phyloP scores from a whole-genome alignment of 2,888 invertebrate genomes.

The Callinectes sapidus region DNA sequence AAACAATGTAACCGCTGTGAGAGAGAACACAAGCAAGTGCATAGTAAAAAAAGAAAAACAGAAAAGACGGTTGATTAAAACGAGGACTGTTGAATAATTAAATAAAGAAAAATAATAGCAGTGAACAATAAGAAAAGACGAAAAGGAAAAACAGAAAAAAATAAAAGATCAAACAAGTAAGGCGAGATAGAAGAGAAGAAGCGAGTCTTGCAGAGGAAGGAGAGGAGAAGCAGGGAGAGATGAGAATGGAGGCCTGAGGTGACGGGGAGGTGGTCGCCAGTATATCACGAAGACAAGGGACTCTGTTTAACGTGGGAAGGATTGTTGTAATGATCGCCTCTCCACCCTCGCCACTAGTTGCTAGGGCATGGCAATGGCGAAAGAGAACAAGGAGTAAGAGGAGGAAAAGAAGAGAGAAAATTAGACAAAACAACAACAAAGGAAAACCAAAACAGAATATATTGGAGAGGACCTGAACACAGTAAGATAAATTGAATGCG shows the following conservation, averaged over 20 bases:
- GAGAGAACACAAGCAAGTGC: background rate
- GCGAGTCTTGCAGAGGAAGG: background rate
- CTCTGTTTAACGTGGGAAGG: constrained; percentile 14
- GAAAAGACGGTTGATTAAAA: background rate
- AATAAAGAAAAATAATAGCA: background rate
- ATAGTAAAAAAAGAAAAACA: background rate
- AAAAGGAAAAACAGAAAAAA: background rate
- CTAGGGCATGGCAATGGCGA: background rate
- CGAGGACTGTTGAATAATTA: background rate
- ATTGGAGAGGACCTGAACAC: background rate
- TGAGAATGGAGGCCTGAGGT: background rate
- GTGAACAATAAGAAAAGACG: background rate
- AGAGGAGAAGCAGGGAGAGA: background rate
- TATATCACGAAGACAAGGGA: constrained; percentile 20
- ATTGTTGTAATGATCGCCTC: constrained; percentile 8
- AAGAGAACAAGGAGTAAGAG: background rate
- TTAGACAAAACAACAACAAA: background rate
- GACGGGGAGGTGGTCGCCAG: background rate
- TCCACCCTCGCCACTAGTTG: constrained; percentile 3
- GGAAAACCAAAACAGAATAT: background rate
- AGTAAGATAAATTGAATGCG: background rate
- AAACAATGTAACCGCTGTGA: background rate
- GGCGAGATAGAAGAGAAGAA: background rate
- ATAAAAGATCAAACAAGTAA: background rate
- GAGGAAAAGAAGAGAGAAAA: background rate